Conservation (phyloP, 92 coral and sea anemone species). For the Palythoa grandiflora region DNA sequence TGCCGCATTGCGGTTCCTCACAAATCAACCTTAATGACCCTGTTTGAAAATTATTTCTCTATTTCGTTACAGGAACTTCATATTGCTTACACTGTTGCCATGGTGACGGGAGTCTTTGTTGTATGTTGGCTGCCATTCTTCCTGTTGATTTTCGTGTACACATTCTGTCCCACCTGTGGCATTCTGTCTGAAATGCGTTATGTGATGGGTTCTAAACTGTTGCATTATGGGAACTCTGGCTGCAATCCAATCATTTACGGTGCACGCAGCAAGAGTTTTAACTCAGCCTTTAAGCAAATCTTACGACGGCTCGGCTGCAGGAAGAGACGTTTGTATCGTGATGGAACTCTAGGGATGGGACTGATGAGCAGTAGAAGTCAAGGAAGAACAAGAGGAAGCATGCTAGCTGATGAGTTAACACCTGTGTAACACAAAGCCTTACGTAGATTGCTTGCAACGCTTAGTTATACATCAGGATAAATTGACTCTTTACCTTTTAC, state of each 20-base stretch:
- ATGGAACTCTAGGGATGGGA: background rate
- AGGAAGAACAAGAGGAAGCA: background rate
- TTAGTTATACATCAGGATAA: no score
- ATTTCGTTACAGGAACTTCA: constrained; percentile 75
- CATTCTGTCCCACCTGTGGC: constrained; percentile 67
- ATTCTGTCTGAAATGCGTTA: constrained; percentile 76
- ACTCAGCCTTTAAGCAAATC: constrained; percentile 75
- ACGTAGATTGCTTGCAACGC: no score
- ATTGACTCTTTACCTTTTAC: no score
- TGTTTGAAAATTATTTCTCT: background rate
- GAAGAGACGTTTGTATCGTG: constrained; percentile 11
- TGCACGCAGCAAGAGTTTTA: constrained; percentile 79
- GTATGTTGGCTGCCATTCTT: constrained; percentile 92
- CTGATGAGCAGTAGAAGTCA: background rate
- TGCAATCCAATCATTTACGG: constrained; percentile 85
- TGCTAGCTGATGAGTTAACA: background rate
- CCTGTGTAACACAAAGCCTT: no score
- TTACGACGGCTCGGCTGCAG: constrained; percentile 64
- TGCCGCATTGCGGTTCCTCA: background rate
- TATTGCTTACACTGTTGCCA: constrained; percentile 87
- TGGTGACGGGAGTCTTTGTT: constrained; percentile 79
- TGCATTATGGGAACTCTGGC: constrained; percentile 87
- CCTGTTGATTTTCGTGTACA: constrained; percentile 55
- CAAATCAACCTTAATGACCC: background rate
- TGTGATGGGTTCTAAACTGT: constrained; percentile 74